These are phyloP conservation scores for Alectura lathami DNA, from an alignment of 2,113 vertebrate genomes.

Conservation along the genomic window DNA sequence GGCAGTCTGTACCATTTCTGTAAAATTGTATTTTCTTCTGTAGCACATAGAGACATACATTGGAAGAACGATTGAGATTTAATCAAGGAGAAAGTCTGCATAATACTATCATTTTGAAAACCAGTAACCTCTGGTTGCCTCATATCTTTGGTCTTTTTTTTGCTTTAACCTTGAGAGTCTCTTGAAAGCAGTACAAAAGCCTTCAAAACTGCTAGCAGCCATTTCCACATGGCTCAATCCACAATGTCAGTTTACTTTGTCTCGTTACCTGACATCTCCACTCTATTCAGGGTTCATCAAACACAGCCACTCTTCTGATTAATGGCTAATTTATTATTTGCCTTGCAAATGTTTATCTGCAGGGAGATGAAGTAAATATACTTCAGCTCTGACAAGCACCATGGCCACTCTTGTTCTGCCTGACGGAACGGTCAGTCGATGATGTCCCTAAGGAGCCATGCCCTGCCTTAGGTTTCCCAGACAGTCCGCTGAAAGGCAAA, in stretches of 20 bases:
- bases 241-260: conserved; percentile 66
- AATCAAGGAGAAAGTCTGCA: neutral
- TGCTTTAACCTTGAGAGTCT: conserved; percentile 32
- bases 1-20: neutral
- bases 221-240: conserved; percentile 35
- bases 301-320: conserved; percentile 71
- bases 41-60: neutral
- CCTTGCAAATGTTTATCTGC: conserved; percentile 82
- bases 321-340: conserved; percentile 83
- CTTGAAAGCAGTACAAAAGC: conserved; percentile 11
- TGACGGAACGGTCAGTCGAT: conserved; percentile 77
- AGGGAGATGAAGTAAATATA: conserved; percentile 74
- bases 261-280: conserved; percentile 68
- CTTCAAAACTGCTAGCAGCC: neutral
- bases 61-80: neutral
- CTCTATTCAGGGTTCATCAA: conserved; percentile 77
- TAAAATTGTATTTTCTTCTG: neutral
- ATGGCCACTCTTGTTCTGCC: conserved; percentile 43
- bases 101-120: conserved; percentile 1
- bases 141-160: neutral
- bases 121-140: neutral
- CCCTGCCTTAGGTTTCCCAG: conserved; percentile 72
- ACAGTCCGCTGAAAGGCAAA: conserved; percentile 71
- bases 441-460: conserved; percentile 69
- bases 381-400: conserved; percentile 73